Evolutionary conservation across 1,140 invertebrate species (phyloP).

Genomic region (Tetramorium parvispinum): DNA sequence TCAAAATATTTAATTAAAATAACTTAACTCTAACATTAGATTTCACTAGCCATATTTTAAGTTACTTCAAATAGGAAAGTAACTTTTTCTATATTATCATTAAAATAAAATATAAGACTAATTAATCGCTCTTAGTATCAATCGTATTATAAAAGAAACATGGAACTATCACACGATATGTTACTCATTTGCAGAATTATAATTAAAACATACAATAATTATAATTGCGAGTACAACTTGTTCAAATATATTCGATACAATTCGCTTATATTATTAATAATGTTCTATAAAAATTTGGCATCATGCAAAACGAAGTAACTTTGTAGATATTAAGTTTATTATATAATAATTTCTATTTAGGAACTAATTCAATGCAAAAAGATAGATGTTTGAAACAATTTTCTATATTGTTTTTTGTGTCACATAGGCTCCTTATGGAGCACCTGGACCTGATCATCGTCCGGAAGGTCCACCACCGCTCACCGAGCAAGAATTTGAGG

Average conservation of each 20-base stretch:
- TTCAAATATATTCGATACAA: not conserved
- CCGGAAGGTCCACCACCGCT: constrained; percentile 89
- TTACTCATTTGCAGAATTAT: no score
- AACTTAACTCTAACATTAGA: not conserved
- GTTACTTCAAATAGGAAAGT: not conserved
- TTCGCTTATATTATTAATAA: not conserved
- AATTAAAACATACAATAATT: no score
- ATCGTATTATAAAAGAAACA: no score
- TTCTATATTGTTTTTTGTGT: constrained; percentile 36
- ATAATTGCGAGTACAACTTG: no score
- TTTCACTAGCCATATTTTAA: not conserved
- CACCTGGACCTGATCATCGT: constrained; percentile 86
- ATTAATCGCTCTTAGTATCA: no score
- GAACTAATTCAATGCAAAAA: not conserved
- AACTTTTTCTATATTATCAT: no score
- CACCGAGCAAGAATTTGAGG: constrained; percentile 98
- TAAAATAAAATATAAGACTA: no score
- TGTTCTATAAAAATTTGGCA: not conserved
- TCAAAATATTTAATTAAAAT: not conserved
- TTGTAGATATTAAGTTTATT: not conserved
- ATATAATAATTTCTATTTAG: no score
- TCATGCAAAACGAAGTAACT: not conserved
- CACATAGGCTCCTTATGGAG: constrained; percentile 84
- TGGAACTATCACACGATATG: no score
- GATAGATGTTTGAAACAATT: constrained; percentile 6